Conservation (phyloP, 2,113 vertebrate species). For the Pelvicachromis taeniatus region DNA sequence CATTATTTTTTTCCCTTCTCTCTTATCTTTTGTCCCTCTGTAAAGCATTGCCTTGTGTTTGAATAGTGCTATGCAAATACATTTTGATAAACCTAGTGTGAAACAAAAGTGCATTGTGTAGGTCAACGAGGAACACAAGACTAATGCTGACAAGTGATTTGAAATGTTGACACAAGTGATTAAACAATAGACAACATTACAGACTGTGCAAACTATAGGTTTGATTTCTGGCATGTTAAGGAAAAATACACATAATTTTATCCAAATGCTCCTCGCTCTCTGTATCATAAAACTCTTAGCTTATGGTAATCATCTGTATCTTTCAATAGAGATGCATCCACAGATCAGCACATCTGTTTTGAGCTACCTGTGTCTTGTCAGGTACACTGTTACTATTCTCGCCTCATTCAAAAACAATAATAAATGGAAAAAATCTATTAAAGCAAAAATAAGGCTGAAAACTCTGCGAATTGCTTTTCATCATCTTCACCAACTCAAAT, state of each 20-base stretch:
- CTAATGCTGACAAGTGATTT: not conserved
- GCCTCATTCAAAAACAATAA: not conserved
- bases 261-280: not conserved
- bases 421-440: not conserved
- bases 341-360: not conserved
- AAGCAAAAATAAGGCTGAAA: not conserved
- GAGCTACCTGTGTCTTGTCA: not conserved
- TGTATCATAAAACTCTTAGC: not conserved
- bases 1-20: not conserved
- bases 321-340: not conserved
- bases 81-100: not conserved
- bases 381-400: not conserved
- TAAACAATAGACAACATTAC: not conserved
- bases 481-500: not conserved
- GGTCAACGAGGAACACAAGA: not conserved
- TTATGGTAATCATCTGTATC: not conserved
- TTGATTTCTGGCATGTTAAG: not conserved
- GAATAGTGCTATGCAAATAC: not conserved
- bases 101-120: not conserved
- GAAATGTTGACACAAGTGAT: not conserved
- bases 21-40: not conserved
- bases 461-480: rapidly evolving
- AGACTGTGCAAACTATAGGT: not conserved
- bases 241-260: not conserved
- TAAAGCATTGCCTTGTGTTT: not conserved